Percentiles rank a stretch among this genome's conserved stretches.
These are phyloP conservation scores for Shinisaurus crocodilurus DNA, from an alignment of 2,113 vertebrate genomes.

Conservation along the genomic window DNA sequence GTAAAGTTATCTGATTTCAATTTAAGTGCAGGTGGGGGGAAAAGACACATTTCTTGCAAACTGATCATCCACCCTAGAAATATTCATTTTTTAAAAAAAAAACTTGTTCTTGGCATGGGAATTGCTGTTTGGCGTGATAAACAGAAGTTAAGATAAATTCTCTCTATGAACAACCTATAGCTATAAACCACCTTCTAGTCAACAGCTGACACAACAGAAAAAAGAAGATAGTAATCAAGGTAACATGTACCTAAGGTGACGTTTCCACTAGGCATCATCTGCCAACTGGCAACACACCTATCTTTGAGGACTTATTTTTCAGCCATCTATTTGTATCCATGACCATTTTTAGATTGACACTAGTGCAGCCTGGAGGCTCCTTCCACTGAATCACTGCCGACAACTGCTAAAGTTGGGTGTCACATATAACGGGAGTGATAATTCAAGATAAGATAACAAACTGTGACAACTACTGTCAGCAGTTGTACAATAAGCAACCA, in stretches of 20 bases:
- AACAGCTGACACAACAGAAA: neutral
- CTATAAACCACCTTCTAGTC: neutral
- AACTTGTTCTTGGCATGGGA: neutral
- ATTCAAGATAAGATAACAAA: neutral
- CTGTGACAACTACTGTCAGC: neutral
- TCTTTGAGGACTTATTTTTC: neutral
- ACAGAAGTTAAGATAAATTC: neutral
- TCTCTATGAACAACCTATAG: neutral
- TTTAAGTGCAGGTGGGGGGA: neutral
- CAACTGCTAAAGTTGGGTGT: neutral
- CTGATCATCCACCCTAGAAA: neutral
- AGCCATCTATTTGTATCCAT: conserved; percentile 12
- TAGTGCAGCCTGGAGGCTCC: neutral
- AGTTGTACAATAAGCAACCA: neutral
- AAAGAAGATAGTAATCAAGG: neutral
- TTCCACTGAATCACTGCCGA: neutral
- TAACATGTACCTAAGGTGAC: conserved; percentile 11
- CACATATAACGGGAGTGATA: rapidly evolving
- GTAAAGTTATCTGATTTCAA: neutral
- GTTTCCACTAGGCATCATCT: neutral
- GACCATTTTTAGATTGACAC: neutral
- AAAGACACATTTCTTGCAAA: neutral
- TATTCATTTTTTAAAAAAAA: neutral
- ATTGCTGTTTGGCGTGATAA: neutral
- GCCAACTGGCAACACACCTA: neutral